These are phyloP conservation scores for Pampus argenteus DNA, from an alignment of 2,797 vertebrate genomes.

Conservation along the genomic window DNA sequence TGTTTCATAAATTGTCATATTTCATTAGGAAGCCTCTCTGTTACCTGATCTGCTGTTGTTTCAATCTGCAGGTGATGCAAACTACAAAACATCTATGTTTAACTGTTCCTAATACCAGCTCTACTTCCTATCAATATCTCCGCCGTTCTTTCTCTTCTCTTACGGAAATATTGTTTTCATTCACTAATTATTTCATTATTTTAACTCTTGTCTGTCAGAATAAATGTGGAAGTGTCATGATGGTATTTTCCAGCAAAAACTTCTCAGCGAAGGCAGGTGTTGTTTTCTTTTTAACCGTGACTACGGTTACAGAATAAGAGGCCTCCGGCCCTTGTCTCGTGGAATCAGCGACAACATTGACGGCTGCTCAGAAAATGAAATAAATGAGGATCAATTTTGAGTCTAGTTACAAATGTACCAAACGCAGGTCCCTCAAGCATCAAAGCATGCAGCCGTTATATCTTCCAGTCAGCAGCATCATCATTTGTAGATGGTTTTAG, in stretches of 20 bases:
- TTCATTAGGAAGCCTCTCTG: not conserved
- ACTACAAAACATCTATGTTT: not conserved
- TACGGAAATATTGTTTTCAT: slow-evolving; percentile 16
- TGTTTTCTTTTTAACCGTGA: not conserved
- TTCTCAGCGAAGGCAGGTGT: not conserved
- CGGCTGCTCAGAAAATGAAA: slow-evolving; percentile 32
- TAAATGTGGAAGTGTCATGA: not conserved
- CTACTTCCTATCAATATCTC: not conserved
- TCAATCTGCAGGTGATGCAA: slow-evolving; percentile 9
- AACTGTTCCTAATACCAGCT: not conserved
- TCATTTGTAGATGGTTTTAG: slow-evolving; percentile 26
- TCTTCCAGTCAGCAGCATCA: slow-evolving; percentile 15
- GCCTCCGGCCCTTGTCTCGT: not conserved
- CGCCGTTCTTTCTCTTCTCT: slow-evolving; percentile 8
- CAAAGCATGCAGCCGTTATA: slow-evolving; percentile 27
- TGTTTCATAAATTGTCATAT: slow-evolving; percentile 1
- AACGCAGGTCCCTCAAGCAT: slow-evolving; percentile 18
- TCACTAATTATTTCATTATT: slow-evolving; percentile 3
- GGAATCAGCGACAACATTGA: slow-evolving; percentile 21
- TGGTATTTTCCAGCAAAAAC: not conserved
- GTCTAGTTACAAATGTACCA: slow-evolving; percentile 9
- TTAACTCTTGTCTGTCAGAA: not conserved
- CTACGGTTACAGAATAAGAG: not conserved
- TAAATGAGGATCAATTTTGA: slow-evolving; percentile 30
- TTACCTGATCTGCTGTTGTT: not conserved